These are phyloP conservation scores for Macrocentrus cingulum DNA, from an alignment of 1,140 invertebrate species.

Conservation along the genomic window DNA sequence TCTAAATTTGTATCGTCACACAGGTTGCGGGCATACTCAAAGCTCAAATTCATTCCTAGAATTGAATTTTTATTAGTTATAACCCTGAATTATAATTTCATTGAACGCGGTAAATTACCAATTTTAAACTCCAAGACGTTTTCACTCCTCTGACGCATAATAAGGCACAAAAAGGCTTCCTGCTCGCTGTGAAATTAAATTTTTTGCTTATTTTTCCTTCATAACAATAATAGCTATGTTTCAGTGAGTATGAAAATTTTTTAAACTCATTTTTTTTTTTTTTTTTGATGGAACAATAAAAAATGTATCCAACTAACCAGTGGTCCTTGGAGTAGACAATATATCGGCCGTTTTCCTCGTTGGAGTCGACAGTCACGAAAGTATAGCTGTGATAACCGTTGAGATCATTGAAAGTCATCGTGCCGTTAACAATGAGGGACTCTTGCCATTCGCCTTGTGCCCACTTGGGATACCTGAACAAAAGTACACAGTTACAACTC, in stretches of 20 bases:
- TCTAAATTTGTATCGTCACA: constrained; percentile 55
- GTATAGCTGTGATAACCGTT: constrained; percentile 68
- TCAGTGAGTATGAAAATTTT: no score
- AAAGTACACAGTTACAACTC: constrained; percentile 21
- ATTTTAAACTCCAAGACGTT: constrained; percentile 68
- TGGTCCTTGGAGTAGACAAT: constrained; percentile 53
- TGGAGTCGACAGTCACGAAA: constrained; percentile 62
- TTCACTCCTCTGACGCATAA: constrained; percentile 65
- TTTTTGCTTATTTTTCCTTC: constrained; percentile 6
- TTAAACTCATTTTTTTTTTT: not conserved
- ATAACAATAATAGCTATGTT: not conserved
- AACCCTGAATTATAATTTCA: not conserved
- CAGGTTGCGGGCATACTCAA: constrained; percentile 43
- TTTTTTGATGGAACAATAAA: constrained; percentile 16
- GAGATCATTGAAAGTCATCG: constrained; percentile 67
- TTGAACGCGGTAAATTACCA: constrained; percentile 34
- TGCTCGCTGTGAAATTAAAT: constrained; percentile 61
- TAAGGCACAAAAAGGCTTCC: constrained; percentile 67
- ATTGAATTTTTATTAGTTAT: constrained; percentile 21
- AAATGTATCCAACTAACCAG: constrained; percentile 46
- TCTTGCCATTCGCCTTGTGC: constrained; percentile 69
- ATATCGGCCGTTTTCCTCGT: constrained; percentile 49
- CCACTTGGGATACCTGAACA: constrained; percentile 67
- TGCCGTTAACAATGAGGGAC: constrained; percentile 63
- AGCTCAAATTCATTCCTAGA: constrained; percentile 42